These are phyloP conservation scores for Machimus atricapillus DNA, from an alignment of 2,888 invertebrate species.

Conservation along the genomic window DNA sequence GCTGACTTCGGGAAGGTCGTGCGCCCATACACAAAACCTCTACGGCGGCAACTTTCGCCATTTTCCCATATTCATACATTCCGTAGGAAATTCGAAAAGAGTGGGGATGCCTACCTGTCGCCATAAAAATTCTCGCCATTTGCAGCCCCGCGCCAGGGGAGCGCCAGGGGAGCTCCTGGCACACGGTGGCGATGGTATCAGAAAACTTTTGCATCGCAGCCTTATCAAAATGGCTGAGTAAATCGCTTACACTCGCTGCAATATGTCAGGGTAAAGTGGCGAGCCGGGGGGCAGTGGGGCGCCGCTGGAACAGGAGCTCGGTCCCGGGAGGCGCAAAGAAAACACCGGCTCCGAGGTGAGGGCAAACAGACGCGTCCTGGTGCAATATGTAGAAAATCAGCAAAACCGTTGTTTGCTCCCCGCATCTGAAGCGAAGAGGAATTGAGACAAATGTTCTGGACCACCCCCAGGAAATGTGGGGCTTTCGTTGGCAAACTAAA, in stretches of 20 bases:
- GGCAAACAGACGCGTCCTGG: neutral
- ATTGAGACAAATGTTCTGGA: constrained; percentile 20
- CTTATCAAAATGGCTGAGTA: neutral
- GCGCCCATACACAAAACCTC: neutral
- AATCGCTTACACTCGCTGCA: constrained; percentile 10
- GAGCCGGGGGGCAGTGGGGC: neutral
- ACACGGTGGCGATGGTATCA: neutral
- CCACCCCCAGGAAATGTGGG: neutral
- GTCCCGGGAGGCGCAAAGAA: neutral
- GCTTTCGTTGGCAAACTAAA: neutral
- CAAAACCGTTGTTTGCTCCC: neutral
- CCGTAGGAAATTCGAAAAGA: neutral
- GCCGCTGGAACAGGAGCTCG: neutral
- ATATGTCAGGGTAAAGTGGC: constrained; percentile 6
- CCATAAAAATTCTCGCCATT: neutral
- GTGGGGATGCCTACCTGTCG: neutral
- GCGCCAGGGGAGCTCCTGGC: neutral
- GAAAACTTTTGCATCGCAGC: neutral
- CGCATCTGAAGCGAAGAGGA: neutral
- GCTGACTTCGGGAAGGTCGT: neutral
- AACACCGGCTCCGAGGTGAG: neutral
- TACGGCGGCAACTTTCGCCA: neutral
- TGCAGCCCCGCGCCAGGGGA: neutral
- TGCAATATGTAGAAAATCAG: neutral
- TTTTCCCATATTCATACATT: neutral